Percentiles rank a stretch among this genome's conserved stretches.
Conservation (phyloP, 30 jellyfish, hydroid and myxozoan genomes). For the Aurelia coerulea region DNA sequence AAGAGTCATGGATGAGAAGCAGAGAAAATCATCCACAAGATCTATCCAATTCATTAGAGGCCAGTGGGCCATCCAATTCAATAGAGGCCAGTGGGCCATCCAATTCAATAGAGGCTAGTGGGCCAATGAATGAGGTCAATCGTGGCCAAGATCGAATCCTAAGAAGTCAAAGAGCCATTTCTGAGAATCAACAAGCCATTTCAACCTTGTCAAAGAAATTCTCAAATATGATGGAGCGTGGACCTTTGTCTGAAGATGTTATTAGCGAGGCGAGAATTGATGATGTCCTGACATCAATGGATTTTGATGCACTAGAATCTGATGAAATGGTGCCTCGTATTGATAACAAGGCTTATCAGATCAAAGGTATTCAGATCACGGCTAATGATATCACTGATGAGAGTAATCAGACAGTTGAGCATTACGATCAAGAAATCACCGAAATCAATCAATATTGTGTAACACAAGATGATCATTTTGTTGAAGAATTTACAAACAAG, state of each 20-base stretch:
- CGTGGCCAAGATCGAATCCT: background rate
- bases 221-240: background rate
- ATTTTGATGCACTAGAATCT: background rate
- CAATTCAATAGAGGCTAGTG: background rate
- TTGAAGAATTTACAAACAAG: constrained; percentile 42
- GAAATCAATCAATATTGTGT: constrained; percentile 12
- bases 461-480: constrained; percentile 36
- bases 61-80: background rate
- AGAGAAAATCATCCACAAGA: background rate
- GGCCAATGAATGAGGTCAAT: background rate
- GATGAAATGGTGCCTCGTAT: background rate
- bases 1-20: too few relatives aligned
- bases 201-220: background rate
- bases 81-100: background rate
- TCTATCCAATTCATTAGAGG: background rate
- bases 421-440: background rate
- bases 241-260: background rate
- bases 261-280: background rate
- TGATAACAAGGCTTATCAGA: too few relatives aligned
- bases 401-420: background rate
- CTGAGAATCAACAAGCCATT: background rate
- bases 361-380: background rate
- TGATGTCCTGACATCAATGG: background rate
- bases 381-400: background rate
- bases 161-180: background rate